Evolutionary conservation across 2,797 vertebrate species (phyloP).

Genomic region (Cirrhinus molitorella): DNA sequence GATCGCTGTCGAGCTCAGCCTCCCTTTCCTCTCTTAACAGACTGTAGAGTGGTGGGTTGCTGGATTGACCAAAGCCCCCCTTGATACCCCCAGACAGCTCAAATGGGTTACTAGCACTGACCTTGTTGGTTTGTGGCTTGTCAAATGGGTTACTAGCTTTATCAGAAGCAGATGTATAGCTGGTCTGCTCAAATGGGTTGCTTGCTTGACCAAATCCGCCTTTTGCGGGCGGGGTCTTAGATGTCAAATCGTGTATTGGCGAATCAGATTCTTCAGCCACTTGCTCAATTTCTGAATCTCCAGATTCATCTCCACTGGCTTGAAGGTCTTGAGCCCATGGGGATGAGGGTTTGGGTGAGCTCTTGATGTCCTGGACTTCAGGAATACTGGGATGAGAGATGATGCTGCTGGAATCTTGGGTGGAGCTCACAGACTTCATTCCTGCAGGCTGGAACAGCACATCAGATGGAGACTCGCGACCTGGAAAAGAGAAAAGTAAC

Average conservation of each 20-base stretch:
- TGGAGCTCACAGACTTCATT: conserved; percentile 81
- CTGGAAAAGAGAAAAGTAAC: conserved; percentile 70
- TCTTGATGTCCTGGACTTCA: conserved; percentile 3
- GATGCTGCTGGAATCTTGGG: conserved; percentile 68
- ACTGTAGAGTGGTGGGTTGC: conserved; percentile 89
- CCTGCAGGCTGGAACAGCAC: conserved; percentile 84
- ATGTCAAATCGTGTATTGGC: conserved; percentile 40
- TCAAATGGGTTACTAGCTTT: conserved; percentile 77
- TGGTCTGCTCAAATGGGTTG: conserved; percentile 74
- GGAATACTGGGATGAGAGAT: conserved; percentile 45
- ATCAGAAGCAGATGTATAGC: conserved; percentile 66
- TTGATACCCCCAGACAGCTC: conserved; percentile 32
- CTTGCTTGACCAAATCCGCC: conserved; percentile 52
- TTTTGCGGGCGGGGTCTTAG: conserved; percentile 22
- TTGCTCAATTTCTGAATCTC: conserved; percentile 96
- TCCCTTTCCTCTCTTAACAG: conserved; percentile 96
- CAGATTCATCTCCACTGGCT: conserved; percentile 92
- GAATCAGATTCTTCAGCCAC: conserved; percentile 89
- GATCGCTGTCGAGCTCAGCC: conserved; percentile 97
- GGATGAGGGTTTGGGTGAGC: conserved; percentile 54
- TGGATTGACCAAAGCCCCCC: conserved; percentile 23
- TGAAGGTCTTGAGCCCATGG: conserved; percentile 79
- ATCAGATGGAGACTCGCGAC: conserved; percentile 86
- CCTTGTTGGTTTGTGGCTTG: conserved; percentile 79
- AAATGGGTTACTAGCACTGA: conserved; percentile 79